phyloP scores from a whole-genome alignment of 2,888 invertebrate genomes.

The Nemotelus nigrinus region DNA sequence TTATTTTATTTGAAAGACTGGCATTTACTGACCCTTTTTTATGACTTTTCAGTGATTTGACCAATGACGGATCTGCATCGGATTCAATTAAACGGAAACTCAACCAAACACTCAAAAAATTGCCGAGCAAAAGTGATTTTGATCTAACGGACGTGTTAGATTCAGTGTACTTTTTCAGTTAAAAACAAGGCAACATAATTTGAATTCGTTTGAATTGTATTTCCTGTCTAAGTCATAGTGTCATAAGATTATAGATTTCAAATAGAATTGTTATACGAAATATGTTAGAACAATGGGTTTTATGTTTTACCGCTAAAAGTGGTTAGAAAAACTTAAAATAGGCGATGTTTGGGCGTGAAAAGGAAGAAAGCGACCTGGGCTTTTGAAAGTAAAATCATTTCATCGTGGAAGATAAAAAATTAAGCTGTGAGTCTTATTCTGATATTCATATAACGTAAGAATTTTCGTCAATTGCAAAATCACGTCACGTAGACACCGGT shows the following conservation, averaged over 20 bases:
- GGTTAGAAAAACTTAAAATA: too few species aligned
- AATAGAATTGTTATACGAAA: neutral
- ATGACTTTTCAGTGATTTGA: constrained; percentile 64
- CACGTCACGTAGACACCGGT: too few species aligned
- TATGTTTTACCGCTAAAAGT: too few species aligned
- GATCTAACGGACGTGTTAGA: constrained; percentile 77
- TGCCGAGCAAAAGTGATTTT: constrained; percentile 82
- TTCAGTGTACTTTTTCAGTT: constrained; percentile 91
- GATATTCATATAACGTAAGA: too few species aligned
- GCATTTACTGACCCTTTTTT: neutral
- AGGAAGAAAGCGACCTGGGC: too few species aligned
- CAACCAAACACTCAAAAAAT: constrained; percentile 69
- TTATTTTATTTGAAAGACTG: neutral
- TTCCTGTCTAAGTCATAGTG: constrained; percentile 35
- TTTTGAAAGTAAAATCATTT: too few species aligned
- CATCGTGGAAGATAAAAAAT: too few species aligned
- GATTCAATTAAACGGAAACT: constrained; percentile 72
- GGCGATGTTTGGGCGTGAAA: too few species aligned
- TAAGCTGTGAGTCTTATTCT: too few species aligned
- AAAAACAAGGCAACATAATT: constrained; percentile 43
- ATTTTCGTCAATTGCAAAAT: too few species aligned
- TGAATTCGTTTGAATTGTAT: neutral
- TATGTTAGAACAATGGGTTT: too few species aligned
- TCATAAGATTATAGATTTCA: constrained; percentile 28
- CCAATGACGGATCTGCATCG: constrained; percentile 66